phyloP scores from a whole-genome alignment of 2,113 vertebrate species.

The Probosciger aterrimus region DNA sequence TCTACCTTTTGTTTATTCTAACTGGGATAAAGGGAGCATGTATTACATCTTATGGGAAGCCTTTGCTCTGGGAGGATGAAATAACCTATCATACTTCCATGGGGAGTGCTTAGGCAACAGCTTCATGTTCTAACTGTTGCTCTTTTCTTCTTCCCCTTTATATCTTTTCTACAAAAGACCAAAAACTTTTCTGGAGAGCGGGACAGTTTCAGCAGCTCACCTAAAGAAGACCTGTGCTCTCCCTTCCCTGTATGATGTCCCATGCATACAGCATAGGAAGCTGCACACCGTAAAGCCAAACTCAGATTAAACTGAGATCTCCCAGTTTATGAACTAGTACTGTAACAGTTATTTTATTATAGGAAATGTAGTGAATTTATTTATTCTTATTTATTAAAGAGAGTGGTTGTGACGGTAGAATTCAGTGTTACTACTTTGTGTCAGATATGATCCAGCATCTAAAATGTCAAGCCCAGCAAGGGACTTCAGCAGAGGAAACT shows the following conservation, averaged over 20 bases:
- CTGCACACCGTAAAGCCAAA: accelerated
- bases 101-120: background rate
- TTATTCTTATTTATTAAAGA: background rate
- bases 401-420: background rate
- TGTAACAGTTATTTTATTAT: background rate
- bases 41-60: background rate
- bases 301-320: background rate
- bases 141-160: background rate
- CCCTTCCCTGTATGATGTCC: background rate
- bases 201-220: background rate
- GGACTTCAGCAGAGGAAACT: background rate
- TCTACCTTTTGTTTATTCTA: background rate
- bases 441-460: background rate
- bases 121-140: background rate
- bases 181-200: background rate
- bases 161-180: background rate
- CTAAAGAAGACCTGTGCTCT: background rate
- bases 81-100: background rate
- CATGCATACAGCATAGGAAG: background rate
- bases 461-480: background rate
- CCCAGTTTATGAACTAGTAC: background rate
- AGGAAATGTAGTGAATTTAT: background rate
- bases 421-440: background rate
- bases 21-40: background rate
- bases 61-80: background rate